Evolutionary conservation across 2,113 vertebrate genomes (phyloP).

Genomic region (Ondatra zibethicus): DNA sequence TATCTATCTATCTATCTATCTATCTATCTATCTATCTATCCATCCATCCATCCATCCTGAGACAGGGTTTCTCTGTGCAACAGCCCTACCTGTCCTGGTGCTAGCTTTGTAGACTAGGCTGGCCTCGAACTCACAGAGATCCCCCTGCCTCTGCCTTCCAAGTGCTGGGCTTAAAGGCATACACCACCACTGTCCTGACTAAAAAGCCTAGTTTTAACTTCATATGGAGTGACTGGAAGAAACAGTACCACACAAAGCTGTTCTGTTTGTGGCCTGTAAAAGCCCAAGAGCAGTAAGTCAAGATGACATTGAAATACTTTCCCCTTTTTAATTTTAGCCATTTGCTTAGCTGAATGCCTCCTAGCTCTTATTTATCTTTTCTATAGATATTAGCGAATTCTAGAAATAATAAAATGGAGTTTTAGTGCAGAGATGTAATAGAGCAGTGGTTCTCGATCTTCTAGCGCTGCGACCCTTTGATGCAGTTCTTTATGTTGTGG

Average conservation of each 20-base stretch:
- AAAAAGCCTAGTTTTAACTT: not conserved
- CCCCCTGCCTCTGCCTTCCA: no score
- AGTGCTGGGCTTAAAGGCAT: no score
- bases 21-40: no score
- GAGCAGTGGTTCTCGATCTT: not conserved
- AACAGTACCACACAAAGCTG: not conserved
- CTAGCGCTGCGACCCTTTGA: not conserved
- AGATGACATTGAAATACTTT: not conserved
- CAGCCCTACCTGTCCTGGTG: no score
- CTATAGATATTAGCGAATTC: not conserved
- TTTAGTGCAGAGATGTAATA: constrained; percentile 40
- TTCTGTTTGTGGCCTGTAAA: not conserved
- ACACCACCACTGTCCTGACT: no score
- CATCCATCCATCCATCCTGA: no score
- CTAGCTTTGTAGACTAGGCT: no score
- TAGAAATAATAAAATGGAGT: constrained; percentile 23
- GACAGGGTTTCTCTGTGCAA: no score
- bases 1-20: no score
- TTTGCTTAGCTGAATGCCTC: not conserved
- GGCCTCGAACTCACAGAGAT: no score
- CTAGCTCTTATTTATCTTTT: constrained; percentile 14
- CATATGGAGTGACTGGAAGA: not conserved
- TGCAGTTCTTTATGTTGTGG: not conserved
- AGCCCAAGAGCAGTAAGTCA: not conserved
- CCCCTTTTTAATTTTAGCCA: not conserved